Conservation (phyloP, 2,113 vertebrate species). For the Anguilla japonica region DNA sequence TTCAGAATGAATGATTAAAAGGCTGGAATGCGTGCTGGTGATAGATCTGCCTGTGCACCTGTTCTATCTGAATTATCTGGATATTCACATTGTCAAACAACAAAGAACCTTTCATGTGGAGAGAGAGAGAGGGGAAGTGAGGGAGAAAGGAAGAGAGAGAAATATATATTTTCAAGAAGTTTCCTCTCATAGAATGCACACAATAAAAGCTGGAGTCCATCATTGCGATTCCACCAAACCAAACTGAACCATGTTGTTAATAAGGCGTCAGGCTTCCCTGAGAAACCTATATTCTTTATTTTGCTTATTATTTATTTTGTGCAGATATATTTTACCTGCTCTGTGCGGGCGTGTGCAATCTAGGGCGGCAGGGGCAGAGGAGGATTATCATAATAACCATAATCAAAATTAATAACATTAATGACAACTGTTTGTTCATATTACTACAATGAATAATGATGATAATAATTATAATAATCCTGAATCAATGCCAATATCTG, state of each 20-base stretch:
- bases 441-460: not conserved
- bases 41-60: constrained; percentile 19
- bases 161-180: constrained; percentile 28
- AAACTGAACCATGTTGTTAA: not conserved
- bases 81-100: constrained; percentile 21
- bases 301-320: not conserved
- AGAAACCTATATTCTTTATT: not conserved
- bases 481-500: no score
- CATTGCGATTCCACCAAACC: not conserved
- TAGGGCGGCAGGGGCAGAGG: not conserved
- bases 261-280: not conserved
- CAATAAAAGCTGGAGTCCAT: not conserved
- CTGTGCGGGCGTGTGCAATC: not conserved
- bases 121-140: not conserved
- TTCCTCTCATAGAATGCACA: constrained; percentile 26
- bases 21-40: constrained; percentile 1
- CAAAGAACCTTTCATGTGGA: constrained; percentile 32
- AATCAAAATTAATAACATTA: not conserved
- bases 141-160: not conserved
- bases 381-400: not conserved
- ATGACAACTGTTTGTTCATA: not conserved
- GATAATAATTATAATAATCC: not conserved
- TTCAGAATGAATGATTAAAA: constrained; percentile 7
- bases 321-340: not conserved
- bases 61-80: constrained; percentile 26